Base-by-base conservation (phyloP, 2,797 vertebrate species). In the Trichosurus vulpecula region DNA sequence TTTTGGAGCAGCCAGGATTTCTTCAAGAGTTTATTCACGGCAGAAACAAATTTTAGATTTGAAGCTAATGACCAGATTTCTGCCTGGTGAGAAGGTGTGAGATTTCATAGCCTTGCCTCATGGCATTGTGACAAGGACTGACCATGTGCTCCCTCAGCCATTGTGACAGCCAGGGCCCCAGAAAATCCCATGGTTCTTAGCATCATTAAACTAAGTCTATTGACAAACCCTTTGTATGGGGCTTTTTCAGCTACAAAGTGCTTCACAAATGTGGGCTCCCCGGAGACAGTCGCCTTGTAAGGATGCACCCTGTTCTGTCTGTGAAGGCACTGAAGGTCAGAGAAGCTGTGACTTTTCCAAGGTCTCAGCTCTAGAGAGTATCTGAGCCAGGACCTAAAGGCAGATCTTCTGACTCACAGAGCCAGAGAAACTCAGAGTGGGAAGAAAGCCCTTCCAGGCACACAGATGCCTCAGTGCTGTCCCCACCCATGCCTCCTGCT, bases 141-240 rank as follows among this genome's bases (percentile, higher is more conserved):
- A 31, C 31, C 58, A 61, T 31, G 14, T 35, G 31, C 4, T 14
- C 12, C 31, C 56, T 22, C 0, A 9, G 52, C 13, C 6, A 51
- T 57, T 29, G 27, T 29, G 29, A 57, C 29, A 0, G 19, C 52
- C 2, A 0, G 47, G 91, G 58, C 90, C 52, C 0, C 0, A 58
- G 25, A 25, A 47, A 66, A 0, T 2, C 47, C n/a, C 0, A 0
- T 11, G 30, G 5, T 55, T 2, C 1, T 6, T 66, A 16, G 12
- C 58, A 66, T n/a, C 58, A n/a, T n/a, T 14, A 35, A 35, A n/a
- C 30, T 5, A n/a, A 35, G 12, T 66, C 13, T 66, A 66, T 16
- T 16, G n/a, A 35, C 31, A 66, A 35, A 13, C 12, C 31, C 13
- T 66, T n/a, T 14, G 13, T 16, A n/a, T 35, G 31, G 35, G 35